These are phyloP conservation scores for Gobius niger DNA, from an alignment of 2,113 vertebrate species.

Conservation along the genomic window DNA sequence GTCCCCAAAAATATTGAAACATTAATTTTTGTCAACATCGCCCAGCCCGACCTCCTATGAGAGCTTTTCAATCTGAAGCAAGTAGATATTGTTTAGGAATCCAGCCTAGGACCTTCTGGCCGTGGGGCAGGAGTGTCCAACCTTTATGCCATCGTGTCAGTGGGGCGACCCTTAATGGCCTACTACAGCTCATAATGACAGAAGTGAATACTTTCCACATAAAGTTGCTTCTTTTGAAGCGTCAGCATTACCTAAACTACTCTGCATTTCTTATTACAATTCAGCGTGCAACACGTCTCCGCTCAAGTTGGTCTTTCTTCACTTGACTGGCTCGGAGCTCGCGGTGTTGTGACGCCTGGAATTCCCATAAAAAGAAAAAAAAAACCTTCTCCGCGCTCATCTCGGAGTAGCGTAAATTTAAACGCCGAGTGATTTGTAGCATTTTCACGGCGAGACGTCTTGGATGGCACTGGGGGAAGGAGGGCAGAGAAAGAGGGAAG, in stretches of 20 bases:
- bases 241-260: constrained; percentile 32
- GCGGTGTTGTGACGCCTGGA: constrained; percentile 51
- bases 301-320: constrained; percentile 29
- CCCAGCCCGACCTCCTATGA: too few relatives aligned
- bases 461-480: constrained; percentile 31
- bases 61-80: too few relatives aligned
- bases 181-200: too few relatives aligned
- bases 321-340: constrained; percentile 23
- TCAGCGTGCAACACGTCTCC: constrained; percentile 31
- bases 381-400: constrained; percentile 23
- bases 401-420: constrained; percentile 42
- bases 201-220: too few relatives aligned
- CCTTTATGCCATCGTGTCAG: too few relatives aligned
- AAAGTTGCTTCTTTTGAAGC: neutral
- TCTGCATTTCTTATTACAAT: constrained; percentile 22
- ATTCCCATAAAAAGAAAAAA: constrained; percentile 60
- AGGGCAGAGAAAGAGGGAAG: constrained; percentile 12
- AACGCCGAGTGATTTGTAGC: constrained; percentile 28
- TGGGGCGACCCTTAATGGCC: too few relatives aligned
- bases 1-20: too few relatives aligned
- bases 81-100: too few relatives aligned
- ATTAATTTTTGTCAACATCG: too few relatives aligned
- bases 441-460: constrained; percentile 21
- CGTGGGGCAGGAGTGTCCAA: too few relatives aligned
- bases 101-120: too few relatives aligned